Base-by-base conservation (phyloP, 1,140 invertebrate genomes). In the Pteromalus puparum region DNA sequence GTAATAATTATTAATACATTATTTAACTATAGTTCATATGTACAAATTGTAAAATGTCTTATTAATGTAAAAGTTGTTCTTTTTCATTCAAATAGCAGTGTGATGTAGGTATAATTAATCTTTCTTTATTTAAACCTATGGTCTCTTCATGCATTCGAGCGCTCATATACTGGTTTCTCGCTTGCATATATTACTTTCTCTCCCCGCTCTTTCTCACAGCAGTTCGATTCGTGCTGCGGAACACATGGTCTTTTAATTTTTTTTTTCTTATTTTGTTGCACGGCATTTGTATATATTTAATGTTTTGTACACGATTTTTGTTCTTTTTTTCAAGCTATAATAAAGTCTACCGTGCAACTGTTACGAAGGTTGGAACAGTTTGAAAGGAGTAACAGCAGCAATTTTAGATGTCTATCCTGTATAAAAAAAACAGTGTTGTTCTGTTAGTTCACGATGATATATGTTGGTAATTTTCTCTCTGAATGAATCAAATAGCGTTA, bases 41-140 rank as follows among this genome's bases (percentile, higher is more conserved):
- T 91, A 92, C 90, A 92, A 92, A 92, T 92, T 91, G 89, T 90
- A 91, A 91, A 91, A 91, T 91, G 87, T 88, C 70, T 89, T 88
- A 87, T 91, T 90, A 88, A 90, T 91, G 88, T 90, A 92, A 91
- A 91, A 90, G 86, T 91, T 87, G 87, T 88, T 85, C 85, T 86
- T 86, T 87, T 73, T 87, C 81, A 87, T 87, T 87, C 85, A 81
- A 83, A 81, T 87, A 86, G 79, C 86, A 85, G 81, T 85, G 76
- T 88, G 38, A 80, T 76, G 75, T 86, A 85, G 75, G 74, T 86
- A 81, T 84, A 86, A 81, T 82, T 75, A 75, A 82, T 84, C 78
- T 68, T 53, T 87, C 76, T 70, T 46, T 80, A 65, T 70, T 80
- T 48, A 61, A 81, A 81, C 80, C 78, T 86, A 81, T 68, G 34